A percentile compares a stretch with the other conserved stretches of the same genome.
phyloP scores from a whole-genome alignment of 92 coral and sea anemone genomes.

The Actinernus sp. region DNA sequence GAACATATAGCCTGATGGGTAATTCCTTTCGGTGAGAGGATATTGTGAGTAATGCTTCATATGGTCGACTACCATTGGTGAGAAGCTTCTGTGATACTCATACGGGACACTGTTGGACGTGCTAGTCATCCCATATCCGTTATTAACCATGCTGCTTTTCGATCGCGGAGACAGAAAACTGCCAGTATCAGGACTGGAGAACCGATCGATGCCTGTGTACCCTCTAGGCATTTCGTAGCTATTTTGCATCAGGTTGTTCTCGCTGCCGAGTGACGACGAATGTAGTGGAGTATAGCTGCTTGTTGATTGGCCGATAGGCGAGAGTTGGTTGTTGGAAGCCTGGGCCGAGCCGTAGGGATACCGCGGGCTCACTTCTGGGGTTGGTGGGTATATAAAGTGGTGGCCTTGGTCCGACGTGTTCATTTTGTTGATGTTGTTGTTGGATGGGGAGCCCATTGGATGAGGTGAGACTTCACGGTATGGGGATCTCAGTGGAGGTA shows the following conservation, averaged over 20 bases:
- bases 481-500: slow-evolving; percentile 54
- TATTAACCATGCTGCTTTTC: slow-evolving; percentile 64
- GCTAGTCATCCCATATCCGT: slow-evolving; percentile 55
- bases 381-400: slow-evolving; percentile 87
- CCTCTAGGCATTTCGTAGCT: slow-evolving; percentile 84
- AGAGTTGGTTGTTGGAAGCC: slow-evolving; percentile 34
- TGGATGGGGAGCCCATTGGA: slow-evolving; percentile 75
- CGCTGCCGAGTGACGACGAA: slow-evolving; percentile 46
- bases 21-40: slow-evolving; percentile 80
- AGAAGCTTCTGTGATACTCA: slow-evolving; percentile 78
- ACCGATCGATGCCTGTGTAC: slow-evolving; percentile 74
- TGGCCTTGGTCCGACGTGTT: slow-evolving; percentile 79
- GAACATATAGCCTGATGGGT: slow-evolving; percentile 84
- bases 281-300: slow-evolving; percentile 65
- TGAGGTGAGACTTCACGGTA: slow-evolving; percentile 74
- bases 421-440: slow-evolving; percentile 76
- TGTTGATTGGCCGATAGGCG: slow-evolving; percentile 56
- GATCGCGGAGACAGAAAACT: slow-evolving; percentile 73
- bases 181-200: slow-evolving; percentile 47
- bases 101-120: slow-evolving; percentile 57
- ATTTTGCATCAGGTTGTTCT: slow-evolving; percentile 39
- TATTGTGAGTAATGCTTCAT: slow-evolving; percentile 92
- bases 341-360: slow-evolving; percentile 69
- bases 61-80: slow-evolving; percentile 77
- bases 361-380: slow-evolving; percentile 86